phyloP scores from a whole-genome alignment of 2,888 invertebrate genomes.

The Scaeva pyrastri region DNA sequence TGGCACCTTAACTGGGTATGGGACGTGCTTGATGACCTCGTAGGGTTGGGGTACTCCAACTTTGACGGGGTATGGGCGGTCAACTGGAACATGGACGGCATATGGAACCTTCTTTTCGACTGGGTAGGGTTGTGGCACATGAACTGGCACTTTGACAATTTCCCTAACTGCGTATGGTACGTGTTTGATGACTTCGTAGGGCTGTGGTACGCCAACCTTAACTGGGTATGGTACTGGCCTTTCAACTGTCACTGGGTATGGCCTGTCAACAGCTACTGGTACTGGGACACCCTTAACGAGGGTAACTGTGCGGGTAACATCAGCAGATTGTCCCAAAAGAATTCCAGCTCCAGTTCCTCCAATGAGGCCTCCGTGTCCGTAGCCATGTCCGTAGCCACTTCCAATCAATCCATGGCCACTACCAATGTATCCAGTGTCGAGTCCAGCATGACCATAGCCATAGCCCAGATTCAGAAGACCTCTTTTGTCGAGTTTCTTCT shows the following conservation, averaged over 20 bases:
- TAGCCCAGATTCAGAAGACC: constrained; percentile 92
- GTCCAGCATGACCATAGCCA: constrained; percentile 90
- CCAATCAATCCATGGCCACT: constrained; percentile 85
- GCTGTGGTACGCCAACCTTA: constrained; percentile 88
- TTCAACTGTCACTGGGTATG: constrained; percentile 88
- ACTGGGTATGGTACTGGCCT: constrained; percentile 86
- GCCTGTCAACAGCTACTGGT: constrained; percentile 90
- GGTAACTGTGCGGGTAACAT: constrained; percentile 88
- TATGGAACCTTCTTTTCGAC: constrained; percentile 87
- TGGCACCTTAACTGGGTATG: constrained; percentile 86
- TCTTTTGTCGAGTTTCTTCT: constrained; percentile 93
- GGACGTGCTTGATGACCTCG: constrained; percentile 86
- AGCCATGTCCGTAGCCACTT: constrained; percentile 82
- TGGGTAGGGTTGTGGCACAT: constrained; percentile 86
- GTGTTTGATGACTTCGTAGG: constrained; percentile 89
- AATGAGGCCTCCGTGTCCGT: constrained; percentile 80
- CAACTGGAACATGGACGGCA: constrained; percentile 86
- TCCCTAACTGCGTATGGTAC: constrained; percentile 89
- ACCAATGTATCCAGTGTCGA: constrained; percentile 90
- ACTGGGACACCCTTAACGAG: constrained; percentile 90
- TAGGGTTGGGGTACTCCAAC: constrained; percentile 89
- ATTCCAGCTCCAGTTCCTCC: constrained; percentile 78
- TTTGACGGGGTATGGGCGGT: constrained; percentile 88
- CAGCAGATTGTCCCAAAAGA: constrained; percentile 84
- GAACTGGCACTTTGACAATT: constrained; percentile 88